A percentile compares a stretch with the other conserved stretches of the same genome.
Conservation (phyloP, 2,888 invertebrate species). For the Elmis aenea region DNA sequence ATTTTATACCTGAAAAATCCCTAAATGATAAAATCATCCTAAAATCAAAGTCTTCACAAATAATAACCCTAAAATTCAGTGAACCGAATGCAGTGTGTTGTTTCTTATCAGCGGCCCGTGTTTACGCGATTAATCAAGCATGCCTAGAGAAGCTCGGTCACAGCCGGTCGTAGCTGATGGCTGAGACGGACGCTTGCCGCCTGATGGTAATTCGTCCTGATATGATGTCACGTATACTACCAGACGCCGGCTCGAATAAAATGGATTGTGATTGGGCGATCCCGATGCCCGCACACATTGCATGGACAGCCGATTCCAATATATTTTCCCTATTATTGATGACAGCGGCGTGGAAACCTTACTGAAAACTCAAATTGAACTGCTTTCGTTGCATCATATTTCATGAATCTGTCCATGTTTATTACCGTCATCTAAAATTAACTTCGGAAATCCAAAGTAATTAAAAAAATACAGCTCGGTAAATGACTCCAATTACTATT, state of each 20-base stretch:
- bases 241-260: slow-evolving; percentile 19
- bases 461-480: too few species aligned
- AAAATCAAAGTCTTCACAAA: slow-evolving; percentile 22
- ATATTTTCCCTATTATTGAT: slow-evolving; percentile 17
- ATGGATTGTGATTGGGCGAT: slow-evolving; percentile 15
- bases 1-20: slow-evolving; percentile 19
- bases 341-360: slow-evolving; percentile 15
- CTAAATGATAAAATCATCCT: slow-evolving; percentile 23
- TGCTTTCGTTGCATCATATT: too few species aligned
- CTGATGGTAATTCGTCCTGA: slow-evolving; percentile 32
- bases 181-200: slow-evolving; percentile 16
- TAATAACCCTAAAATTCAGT: slow-evolving; percentile 26
- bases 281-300: slow-evolving; percentile 16
- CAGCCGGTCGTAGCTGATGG: slow-evolving; percentile 14
- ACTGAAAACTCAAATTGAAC: too few species aligned
- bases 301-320: slow-evolving; percentile 20
- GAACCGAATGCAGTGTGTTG: slow-evolving; percentile 25
- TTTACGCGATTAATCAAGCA: slow-evolving; percentile 28
- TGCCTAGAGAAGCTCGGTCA: slow-evolving; percentile 20
- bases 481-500: too few species aligned
- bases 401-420: too few species aligned
- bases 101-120: slow-evolving; percentile 25
- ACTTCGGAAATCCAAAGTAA: too few species aligned
- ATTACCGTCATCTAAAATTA: too few species aligned
- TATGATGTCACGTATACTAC: slow-evolving; percentile 31